These are phyloP conservation scores for Rutilus rutilus DNA, from an alignment of 2,113 vertebrate genomes.

Conservation along the genomic window DNA sequence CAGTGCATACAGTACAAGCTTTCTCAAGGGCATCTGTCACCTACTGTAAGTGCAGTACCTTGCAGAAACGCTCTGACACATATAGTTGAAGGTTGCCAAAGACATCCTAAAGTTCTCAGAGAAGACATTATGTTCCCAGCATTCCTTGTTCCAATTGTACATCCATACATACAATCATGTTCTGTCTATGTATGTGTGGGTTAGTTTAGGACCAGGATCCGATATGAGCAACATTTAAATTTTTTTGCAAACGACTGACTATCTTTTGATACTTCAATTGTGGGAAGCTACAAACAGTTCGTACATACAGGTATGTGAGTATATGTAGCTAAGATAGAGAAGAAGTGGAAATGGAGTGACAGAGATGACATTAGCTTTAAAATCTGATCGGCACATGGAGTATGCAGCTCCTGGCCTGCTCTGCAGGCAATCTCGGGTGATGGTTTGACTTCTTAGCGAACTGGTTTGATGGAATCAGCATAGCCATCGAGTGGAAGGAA, in stretches of 20 bases:
- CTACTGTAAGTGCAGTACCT: background rate
- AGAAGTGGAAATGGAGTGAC: background rate
- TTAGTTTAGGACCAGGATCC: background rate
- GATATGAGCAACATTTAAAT: background rate
- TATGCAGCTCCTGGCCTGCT: background rate
- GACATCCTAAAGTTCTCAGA: background rate
- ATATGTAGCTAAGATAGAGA: background rate
- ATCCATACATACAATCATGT: background rate
- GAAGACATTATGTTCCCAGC: background rate
- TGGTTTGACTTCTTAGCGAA: background rate
- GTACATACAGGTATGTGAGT: background rate
- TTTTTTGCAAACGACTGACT: background rate
- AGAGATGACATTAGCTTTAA: constrained; percentile 21
- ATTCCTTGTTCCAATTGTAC: background rate
- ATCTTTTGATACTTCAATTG: too few relatives aligned
- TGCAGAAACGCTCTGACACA: background rate
- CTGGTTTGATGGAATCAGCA: constrained; percentile 34
- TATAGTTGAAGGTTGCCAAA: background rate
- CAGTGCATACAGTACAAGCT: background rate
- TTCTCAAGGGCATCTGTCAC: background rate
- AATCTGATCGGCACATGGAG: constrained; percentile 11
- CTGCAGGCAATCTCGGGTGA: constrained; percentile 35
- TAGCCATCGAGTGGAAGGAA: constrained; percentile 27
- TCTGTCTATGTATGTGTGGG: background rate
- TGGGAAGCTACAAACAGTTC: too few relatives aligned